Evolutionary conservation across 2,113 vertebrate species (phyloP).

Genomic region (Gulo gulo): DNA sequence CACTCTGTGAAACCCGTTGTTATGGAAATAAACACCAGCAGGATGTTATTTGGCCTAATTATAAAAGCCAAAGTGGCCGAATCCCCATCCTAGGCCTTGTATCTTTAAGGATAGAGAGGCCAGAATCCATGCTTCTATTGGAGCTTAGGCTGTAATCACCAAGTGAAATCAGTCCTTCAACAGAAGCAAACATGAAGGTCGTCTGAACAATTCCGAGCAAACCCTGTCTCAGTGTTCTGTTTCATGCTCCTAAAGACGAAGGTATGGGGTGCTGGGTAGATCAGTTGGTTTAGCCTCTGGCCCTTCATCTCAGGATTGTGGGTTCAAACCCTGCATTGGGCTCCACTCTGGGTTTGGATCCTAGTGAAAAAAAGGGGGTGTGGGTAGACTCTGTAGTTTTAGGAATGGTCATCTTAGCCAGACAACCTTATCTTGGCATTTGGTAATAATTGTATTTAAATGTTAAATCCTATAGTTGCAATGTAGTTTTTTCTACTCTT

Average conservation of each 20-base stretch:
- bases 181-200: neutral
- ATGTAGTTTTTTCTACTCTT: neutral
- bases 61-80: neutral
- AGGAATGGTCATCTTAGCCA: neutral
- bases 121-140: neutral
- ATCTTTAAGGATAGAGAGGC: neutral
- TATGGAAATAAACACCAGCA: slow-evolving; percentile 14
- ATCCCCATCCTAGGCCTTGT: neutral
- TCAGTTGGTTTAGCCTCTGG: neutral
- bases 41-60: neutral
- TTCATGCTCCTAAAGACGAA: neutral
- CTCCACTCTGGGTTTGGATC: neutral
- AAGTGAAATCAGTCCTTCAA: neutral
- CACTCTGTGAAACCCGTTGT: neutral
- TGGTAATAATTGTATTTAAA: neutral
- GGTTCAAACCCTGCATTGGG: neutral
- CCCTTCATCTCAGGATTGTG: neutral
- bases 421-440: neutral
- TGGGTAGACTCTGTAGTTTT: neutral
- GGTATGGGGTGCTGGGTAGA: neutral
- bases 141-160: neutral
- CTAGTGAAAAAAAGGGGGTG: neutral
- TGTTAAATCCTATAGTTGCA: neutral
- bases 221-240: neutral
- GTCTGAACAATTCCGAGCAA: neutral